Conservation (phyloP, 2,888 invertebrate genomes). For the Ellobium chinense region DNA sequence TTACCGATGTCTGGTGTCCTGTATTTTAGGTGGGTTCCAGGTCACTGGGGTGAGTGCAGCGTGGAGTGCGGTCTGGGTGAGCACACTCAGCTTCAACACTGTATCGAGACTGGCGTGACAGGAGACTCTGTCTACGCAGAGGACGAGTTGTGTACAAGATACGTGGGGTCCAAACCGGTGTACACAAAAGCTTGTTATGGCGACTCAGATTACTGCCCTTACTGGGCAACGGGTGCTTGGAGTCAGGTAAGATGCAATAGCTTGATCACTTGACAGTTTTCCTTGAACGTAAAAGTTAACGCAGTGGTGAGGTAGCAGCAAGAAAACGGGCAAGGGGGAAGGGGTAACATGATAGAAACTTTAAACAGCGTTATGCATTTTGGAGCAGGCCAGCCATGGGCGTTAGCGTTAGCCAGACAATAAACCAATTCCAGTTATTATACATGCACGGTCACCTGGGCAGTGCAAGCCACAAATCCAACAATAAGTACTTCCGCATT, state of each 20-base stretch:
- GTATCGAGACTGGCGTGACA: conserved; percentile 57
- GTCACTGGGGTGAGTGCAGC: conserved; percentile 90
- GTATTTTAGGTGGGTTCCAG: conserved; percentile 79
- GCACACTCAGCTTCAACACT: conserved; percentile 85
- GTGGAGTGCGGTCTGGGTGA: conserved; percentile 96
- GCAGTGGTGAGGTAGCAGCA: no score
- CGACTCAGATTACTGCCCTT: conserved; percentile 57
- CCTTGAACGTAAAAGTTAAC: no score
- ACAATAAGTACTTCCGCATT: no score
- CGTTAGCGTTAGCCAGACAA: no score
- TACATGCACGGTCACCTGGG: no score
- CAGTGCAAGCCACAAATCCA: no score
- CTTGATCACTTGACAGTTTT: not conserved
- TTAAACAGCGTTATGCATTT: no score
- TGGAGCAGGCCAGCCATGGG: no score
- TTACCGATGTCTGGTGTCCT: not conserved
- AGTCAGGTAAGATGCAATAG: conserved; percentile 83
- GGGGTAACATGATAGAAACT: no score
- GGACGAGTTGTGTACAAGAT: conserved; percentile 58
- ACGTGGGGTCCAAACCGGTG: conserved; percentile 55
- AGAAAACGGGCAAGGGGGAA: no score
- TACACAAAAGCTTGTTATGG: conserved; percentile 60
- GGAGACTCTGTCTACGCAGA: conserved; percentile 53
- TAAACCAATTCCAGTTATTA: no score
- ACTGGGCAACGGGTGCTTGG: conserved; percentile 87